Conservation (phyloP, 2,888 invertebrate genomes). For the Biston betularia region DNA sequence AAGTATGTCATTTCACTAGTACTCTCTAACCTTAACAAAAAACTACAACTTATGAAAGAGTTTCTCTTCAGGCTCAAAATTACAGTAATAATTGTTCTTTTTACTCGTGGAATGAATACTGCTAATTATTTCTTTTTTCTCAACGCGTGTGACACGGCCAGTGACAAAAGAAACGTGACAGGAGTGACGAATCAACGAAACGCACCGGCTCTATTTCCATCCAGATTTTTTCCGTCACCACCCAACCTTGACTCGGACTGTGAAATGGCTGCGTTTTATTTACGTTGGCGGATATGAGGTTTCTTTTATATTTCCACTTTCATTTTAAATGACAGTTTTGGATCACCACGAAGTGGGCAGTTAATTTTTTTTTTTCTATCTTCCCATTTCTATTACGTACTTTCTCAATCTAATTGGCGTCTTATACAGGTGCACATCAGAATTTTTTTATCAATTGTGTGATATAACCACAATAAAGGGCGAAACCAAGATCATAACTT, state of each 20-base stretch:
- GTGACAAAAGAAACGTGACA: conserved; percentile 50
- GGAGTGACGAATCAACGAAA: conserved; percentile 55
- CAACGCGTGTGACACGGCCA: conserved; percentile 38
- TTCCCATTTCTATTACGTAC: conserved; percentile 25
- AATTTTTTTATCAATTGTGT: too few species aligned
- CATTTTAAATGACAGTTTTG: conserved; percentile 39
- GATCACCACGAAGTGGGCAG: conserved; percentile 35
- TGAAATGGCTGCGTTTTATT: conserved; percentile 52
- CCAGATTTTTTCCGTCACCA: conserved; percentile 52
- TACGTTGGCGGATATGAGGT: conserved; percentile 48
- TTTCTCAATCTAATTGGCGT: conserved; percentile 38
- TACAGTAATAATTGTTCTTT: conserved; percentile 23
- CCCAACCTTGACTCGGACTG: conserved; percentile 54
- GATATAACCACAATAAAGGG: not conserved
- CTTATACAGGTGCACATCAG: not conserved
- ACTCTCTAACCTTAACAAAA: not conserved
- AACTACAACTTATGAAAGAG: not conserved
- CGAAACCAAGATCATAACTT: not conserved
- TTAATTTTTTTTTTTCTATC: conserved; percentile 24
- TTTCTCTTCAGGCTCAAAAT: not conserved
- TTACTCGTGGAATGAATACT: conserved; percentile 18
- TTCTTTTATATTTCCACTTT: conserved; percentile 42
- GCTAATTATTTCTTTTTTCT: conserved; percentile 39
- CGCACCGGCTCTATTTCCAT: conserved; percentile 53
- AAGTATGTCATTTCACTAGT: not conserved